These are phyloP conservation scores for Phortica okadai DNA, from an alignment of 2,888 invertebrate genomes.

Conservation along the genomic window DNA sequence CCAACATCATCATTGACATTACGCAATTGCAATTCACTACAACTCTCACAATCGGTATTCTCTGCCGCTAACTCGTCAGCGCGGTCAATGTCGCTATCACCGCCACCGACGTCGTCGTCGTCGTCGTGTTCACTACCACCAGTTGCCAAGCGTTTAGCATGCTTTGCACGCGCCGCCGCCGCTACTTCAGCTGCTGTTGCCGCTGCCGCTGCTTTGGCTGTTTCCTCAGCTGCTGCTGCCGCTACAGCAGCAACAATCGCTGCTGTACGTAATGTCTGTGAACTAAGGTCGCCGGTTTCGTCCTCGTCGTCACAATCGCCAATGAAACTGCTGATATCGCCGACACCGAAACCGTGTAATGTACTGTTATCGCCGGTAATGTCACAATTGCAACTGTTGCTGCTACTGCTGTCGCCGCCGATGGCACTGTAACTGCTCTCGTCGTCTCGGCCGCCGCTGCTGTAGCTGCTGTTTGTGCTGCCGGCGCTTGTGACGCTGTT, in stretches of 20 bases:
- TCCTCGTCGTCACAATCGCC: slow-evolving; percentile 58
- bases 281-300: slow-evolving; percentile 52
- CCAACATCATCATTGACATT: slow-evolving; percentile 42
- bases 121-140: slow-evolving; percentile 16
- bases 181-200: slow-evolving; percentile 32
- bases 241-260: slow-evolving; percentile 64
- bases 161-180: slow-evolving; percentile 35
- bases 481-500: slow-evolving; percentile 63
- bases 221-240: slow-evolving; percentile 59
- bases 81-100: background rate
- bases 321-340: slow-evolving; percentile 68
- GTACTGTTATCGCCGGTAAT: slow-evolving; percentile 74
- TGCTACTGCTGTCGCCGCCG: slow-evolving; percentile 68
- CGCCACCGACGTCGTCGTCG: slow-evolving; percentile 7
- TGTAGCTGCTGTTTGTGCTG: slow-evolving; percentile 61
- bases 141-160: background rate
- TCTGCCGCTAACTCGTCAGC: slow-evolving; percentile 28
- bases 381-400: slow-evolving; percentile 73
- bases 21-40: slow-evolving; percentile 51
- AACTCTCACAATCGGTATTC: slow-evolving; percentile 62
- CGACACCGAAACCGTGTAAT: slow-evolving; percentile 70
- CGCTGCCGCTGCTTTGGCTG: slow-evolving; percentile 37
- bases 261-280: slow-evolving; percentile 61
- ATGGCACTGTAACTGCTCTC: slow-evolving; percentile 60
- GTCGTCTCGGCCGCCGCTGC: slow-evolving; percentile 61